Percentiles rank a stretch among this genome's conserved stretches.
Evolutionary conservation across 2,113 vertebrate species (phyloP).

Genomic region (Equus przewalskii): DNA sequence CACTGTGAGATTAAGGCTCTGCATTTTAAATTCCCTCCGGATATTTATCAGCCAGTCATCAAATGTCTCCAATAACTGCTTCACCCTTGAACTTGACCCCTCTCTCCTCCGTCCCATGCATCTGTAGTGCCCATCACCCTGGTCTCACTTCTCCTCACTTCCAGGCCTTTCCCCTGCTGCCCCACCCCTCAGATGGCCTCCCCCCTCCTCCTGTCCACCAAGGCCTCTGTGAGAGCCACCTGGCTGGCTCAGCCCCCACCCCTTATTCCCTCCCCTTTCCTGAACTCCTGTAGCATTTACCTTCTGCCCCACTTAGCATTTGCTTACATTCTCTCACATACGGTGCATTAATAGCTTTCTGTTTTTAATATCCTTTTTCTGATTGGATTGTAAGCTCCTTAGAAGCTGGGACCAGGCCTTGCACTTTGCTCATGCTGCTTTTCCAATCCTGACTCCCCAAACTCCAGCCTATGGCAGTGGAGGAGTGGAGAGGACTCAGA

Average conservation of each 20-base stretch:
- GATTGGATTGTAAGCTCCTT: slow-evolving; percentile 17
- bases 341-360: background rate
- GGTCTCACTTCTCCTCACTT: background rate
- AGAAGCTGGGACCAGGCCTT: background rate
- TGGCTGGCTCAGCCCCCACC: background rate
- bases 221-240: rapidly evolving
- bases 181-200: rapidly evolving
- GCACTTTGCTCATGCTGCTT: background rate
- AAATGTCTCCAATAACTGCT: background rate
- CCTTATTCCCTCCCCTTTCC: background rate
- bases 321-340: background rate
- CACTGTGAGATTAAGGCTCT: background rate
- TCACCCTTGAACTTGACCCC: background rate
- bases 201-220: background rate
- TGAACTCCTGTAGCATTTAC: no score
- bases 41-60: background rate
- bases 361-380: background rate
- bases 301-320: background rate
- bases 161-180: no score
- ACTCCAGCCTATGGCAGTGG: background rate
- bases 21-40: background rate
- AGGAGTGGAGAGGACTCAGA: background rate
- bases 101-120: background rate
- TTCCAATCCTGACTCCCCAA: background rate
- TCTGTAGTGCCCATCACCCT: rapidly evolving